Base-by-base conservation (phyloP, 2,888 invertebrate species). In the Lagria hirta region DNA sequence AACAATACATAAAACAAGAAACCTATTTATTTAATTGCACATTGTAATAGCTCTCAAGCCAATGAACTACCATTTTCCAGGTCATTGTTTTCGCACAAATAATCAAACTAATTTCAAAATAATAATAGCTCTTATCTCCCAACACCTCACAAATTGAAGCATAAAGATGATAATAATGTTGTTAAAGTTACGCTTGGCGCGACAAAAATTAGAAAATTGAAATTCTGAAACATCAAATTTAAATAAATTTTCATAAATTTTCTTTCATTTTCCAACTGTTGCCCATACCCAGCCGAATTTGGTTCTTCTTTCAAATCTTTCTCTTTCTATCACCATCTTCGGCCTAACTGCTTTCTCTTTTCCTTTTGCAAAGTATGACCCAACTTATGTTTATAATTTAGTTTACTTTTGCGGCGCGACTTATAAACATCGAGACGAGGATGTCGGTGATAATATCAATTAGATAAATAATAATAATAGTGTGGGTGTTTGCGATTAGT, bases 281-380 rank as follows among this genome's bases (percentile, higher is more conserved):
- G 37, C 28, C 10, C 33, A 32, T 8, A 33, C 11, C 11, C 15
- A 14, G 15, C 48, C 37, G 50, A 22, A 26, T 41, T 41, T 33
- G 50, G 46, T 35, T 46, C 44, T 38, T 33, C 34, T n/a, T n/a
- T n/a, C 32, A 6, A 43, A 24, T 51, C 49, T 38, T 38, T 42
- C 49, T 49, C 48, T 34, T 33, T 38, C 29, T 49, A 54, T 56
- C 51, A 49, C 54, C 52, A 48, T 56, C 54, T 48, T 34, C 26
- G 30, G 43, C 10, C 30, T 36, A 47, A 40, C 52, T 52, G 53
- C 54, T 54, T 57, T 52, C 52, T 51, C 51, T 48, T 48, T 48
- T 38, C 40, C 50, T 50, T 54, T 53, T 48, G 53, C 51, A 45
- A 49, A 32, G 36, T 41, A 34, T 22, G 22, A 38, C 23, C 26